Percentiles rank a stretch among this genome's conserved stretches.
These are phyloP conservation scores for Cetoscarus ocellatus DNA, from an alignment of 2,797 vertebrate genomes.

Conservation along the genomic window DNA sequence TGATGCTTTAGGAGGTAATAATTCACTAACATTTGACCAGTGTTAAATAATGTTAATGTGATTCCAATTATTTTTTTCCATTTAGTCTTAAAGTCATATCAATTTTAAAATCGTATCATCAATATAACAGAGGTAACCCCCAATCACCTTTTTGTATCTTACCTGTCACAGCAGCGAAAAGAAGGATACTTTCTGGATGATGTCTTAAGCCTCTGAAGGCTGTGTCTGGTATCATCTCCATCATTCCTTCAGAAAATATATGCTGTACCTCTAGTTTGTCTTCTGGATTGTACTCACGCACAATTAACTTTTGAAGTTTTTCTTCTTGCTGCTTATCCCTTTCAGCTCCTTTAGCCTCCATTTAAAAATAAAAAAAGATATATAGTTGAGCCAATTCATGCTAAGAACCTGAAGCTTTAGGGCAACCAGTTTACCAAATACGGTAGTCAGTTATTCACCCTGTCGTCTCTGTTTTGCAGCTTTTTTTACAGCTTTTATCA, in stretches of 20 bases:
- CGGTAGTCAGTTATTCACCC: background rate
- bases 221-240: conserved; percentile 69
- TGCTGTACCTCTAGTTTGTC: conserved; percentile 42
- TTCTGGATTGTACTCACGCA: conserved; percentile 43
- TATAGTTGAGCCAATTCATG: no score
- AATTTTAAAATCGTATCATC: no score
- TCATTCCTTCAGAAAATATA: conserved; percentile 62
- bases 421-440: no score
- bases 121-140: no score
- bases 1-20: no score
- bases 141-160: background rate
- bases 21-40: no score
- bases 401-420: no score
- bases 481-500: background rate
- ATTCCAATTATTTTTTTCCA: no score
- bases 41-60: no score
- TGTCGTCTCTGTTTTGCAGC: background rate
- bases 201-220: conserved; percentile 62
- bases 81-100: no score
- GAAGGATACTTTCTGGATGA: conserved; percentile 64
- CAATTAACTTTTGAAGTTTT: conserved; percentile 12
- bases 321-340: background rate
- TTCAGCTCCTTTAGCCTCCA: background rate
- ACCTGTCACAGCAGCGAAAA: conserved; percentile 59
- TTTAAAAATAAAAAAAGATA: background rate